A percentile compares a stretch with the other conserved stretches of the same genome.
These are phyloP conservation scores for Rhopalosiphum nymphaeae DNA, from an alignment of 2,888 invertebrate genomes.

Conservation along the genomic window DNA sequence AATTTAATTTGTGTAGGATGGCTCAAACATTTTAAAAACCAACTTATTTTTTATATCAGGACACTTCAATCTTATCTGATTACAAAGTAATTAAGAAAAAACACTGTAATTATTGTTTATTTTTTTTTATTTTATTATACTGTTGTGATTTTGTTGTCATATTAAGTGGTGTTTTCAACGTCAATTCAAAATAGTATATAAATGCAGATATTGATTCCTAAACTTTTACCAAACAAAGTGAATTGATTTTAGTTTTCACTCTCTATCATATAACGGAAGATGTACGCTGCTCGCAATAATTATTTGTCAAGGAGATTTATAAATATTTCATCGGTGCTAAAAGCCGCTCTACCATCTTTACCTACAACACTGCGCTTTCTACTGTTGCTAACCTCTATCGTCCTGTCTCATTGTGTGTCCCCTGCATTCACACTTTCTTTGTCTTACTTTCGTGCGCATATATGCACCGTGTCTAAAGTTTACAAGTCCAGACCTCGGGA, in stretches of 20 bases:
- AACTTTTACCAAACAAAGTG: neutral
- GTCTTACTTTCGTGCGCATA: neutral
- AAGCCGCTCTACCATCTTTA: constrained; percentile 19
- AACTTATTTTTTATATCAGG: neutral
- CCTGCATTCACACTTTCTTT: neutral
- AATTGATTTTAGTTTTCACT: neutral
- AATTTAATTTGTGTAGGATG: neutral
- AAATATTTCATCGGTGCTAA: constrained; percentile 60
- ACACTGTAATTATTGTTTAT: neutral
- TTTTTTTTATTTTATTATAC: neutral
- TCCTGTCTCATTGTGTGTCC: neutral
- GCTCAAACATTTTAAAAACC: neutral
- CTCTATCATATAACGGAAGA: neutral
- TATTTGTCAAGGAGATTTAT: constrained; percentile 40
- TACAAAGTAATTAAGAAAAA: neutral
- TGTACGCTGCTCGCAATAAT: neutral
- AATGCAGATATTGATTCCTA: neutral
- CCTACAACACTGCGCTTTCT: neutral
- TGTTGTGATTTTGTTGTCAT: neutral
- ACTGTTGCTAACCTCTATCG: neutral
- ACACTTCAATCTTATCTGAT: neutral
- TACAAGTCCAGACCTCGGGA: constrained; percentile 34
- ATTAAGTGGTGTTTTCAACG: neutral
- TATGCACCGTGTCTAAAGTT: constrained; percentile 35
- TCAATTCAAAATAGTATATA: neutral